Evolutionary conservation across 1,140 invertebrate genomes (phyloP), one percentile per base, ranked within the genome.

Genomic region (Trichoplusia ni): DNA sequence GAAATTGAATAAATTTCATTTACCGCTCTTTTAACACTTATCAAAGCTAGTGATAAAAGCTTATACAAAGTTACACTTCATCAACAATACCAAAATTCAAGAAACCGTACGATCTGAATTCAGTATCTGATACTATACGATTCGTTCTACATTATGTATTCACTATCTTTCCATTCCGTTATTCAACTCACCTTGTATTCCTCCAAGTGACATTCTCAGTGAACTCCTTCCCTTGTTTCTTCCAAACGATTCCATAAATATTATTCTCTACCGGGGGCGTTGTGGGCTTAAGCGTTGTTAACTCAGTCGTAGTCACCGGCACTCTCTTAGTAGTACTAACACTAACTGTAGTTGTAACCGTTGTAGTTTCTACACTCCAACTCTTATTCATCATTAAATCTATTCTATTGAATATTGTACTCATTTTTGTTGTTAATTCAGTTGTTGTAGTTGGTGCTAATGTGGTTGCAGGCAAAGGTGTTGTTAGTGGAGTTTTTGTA

Each of bases 121-220:
- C n/a, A n/a, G n/a, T n/a, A n/a, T n/a, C n/a, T n/a, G n/a, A n/a
- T n/a, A n/a, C n/a, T n/a, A n/a, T n/a, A n/a, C n/a, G n/a, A n/a
- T n/a, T n/a, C n/a, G n/a, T n/a, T n/a, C n/a, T n/a, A n/a, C n/a
- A n/a, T n/a, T n/a, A n/a, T n/a, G n/a, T n/a, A n/a, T n/a, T n/a
- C n/a, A n/a, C n/a, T n/a, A n/a, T n/a, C n/a, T n/a, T n/a, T n/a
- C n/a, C n/a, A n/a, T n/a, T n/a, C n/a, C n/a, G n/a, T n/a, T n/a
- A n/a, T n/a, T n/a, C n/a, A n/a, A 35, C 68, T 86, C 73, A 91
- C 90, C 90, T 91, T 75, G 88, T 80, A 77, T 91, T 91, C 18
- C 81, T 72, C 79, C 81, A 89, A 40, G 85, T 83, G 11, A 91
- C 79, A 69, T 83, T 82, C 47, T 89, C 80, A 44, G 76, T 75